Conservation (phyloP, 2,888 invertebrate species). For the Caenorhabditis wallacei region DNA sequence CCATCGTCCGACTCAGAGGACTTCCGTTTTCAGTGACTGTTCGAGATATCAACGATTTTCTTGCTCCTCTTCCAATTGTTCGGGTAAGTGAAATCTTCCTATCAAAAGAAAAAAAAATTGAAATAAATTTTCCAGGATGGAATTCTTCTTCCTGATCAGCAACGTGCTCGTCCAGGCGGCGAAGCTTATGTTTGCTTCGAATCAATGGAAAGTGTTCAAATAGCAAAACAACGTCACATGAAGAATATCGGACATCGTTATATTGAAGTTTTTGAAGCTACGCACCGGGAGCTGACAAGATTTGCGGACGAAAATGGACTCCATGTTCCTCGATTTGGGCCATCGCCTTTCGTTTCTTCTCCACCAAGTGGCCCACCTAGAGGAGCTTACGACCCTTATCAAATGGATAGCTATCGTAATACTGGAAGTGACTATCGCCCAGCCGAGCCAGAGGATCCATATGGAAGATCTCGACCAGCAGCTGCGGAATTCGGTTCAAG, state of each 20-base stretch:
- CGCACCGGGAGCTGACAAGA: constrained; percentile 57
- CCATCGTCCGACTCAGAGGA: constrained; percentile 67
- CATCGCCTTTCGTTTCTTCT: constrained; percentile 44
- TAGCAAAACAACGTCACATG: constrained; percentile 68
- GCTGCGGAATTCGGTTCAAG: constrained; percentile 24
- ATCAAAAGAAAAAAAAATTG: too few species aligned
- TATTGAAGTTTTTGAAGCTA: constrained; percentile 71
- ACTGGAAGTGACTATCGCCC: constrained; percentile 22
- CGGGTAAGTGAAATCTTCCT: too few species aligned
- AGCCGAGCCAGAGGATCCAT: constrained; percentile 51
- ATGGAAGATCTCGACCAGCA: constrained; percentile 38
- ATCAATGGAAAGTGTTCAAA: constrained; percentile 53
- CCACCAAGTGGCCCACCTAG: constrained; percentile 25
- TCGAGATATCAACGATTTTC: constrained; percentile 68
- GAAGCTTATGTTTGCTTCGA: constrained; percentile 71
- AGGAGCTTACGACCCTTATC: constrained; percentile 51
- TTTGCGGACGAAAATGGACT: constrained; percentile 64
- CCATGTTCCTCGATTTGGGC: constrained; percentile 55
- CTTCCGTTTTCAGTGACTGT: constrained; percentile 64
- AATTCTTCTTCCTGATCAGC: constrained; percentile 65
- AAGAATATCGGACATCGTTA: constrained; percentile 72
- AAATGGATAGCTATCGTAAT: constrained; percentile 16
- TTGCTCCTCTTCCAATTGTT: constrained; percentile 66
- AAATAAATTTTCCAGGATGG: constrained; percentile 65
- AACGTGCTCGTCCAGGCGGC: constrained; percentile 47